Evolutionary conservation across 2,888 invertebrate species (phyloP).

Genomic region (Caenorhabditis sp.): DNA sequence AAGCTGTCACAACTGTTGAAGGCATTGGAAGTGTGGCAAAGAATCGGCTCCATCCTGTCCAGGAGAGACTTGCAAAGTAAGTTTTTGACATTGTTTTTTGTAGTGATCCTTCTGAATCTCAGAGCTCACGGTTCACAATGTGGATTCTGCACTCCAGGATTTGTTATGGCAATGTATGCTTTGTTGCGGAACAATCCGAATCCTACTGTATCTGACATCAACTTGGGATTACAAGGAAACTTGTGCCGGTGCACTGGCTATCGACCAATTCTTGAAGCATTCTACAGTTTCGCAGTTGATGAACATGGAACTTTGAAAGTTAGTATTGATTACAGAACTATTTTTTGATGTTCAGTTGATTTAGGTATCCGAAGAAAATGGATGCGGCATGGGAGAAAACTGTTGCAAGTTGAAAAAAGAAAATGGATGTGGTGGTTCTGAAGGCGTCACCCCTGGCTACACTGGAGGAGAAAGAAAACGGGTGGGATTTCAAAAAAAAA

Average conservation of each 20-base stretch:
- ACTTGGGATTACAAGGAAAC: constrained; percentile 84
- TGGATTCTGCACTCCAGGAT: constrained; percentile 96
- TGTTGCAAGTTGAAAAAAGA: constrained; percentile 74
- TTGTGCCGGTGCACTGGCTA: constrained; percentile 96
- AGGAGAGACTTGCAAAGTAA: constrained; percentile 84
- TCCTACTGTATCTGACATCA: constrained; percentile 85
- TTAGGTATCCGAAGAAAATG: constrained; percentile 27
- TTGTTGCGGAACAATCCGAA: constrained; percentile 89
- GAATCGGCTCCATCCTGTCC: constrained; percentile 89
- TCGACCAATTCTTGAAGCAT: constrained; percentile 93
- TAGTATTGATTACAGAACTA: constrained; percentile 60
- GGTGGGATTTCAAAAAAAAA: background rate
- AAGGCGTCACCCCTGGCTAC: constrained; percentile 45
- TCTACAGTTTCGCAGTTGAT: constrained; percentile 85
- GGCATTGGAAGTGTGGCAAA: constrained; percentile 92
- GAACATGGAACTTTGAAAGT: constrained; percentile 72
- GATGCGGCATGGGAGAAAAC: constrained; percentile 78
- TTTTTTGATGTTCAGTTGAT: constrained; percentile 53
- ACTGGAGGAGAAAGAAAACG: constrained; percentile 46
- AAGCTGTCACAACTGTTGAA: constrained; percentile 94
- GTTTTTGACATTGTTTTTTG: background rate
- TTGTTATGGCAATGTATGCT: constrained; percentile 97
- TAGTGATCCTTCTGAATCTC: constrained; percentile 9
- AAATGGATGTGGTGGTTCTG: constrained; percentile 3
- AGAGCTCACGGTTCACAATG: constrained; percentile 94